Base-by-base conservation (phyloP, 2,888 invertebrate genomes). In the Agonopterix subpropinquella region DNA sequence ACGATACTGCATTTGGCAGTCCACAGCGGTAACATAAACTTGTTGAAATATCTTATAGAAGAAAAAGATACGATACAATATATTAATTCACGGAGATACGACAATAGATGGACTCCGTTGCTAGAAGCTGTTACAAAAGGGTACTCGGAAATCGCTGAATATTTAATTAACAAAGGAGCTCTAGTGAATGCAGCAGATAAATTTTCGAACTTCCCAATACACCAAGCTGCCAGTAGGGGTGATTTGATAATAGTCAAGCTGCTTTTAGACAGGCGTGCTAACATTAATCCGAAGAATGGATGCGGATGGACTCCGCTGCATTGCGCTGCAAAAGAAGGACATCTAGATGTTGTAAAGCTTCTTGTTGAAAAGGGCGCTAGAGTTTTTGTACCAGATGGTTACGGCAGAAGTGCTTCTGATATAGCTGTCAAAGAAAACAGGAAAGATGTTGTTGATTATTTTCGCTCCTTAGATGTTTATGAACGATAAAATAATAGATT, bases 1-100 rank as follows among this genome's bases (percentile, higher is more conserved):
- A 49, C 46, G 9, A 15, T 49, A 8, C 35, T 49, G 8, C 52
- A 52, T 28, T 4, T 44, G 18, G 48, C 51, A 10, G 51, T 45
- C n/a, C 46, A 49, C 13, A 48, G 51, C 11, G 47, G 51, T 4
- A 41, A 42, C 35, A 35, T 48, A 4, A 41, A 52, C 2, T 11
- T 52, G 8, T 13, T 52, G 2, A 41, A 52, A 18, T 52, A 52
- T 44, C 18, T 52, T 4, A 4, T 49, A 11, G 18, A 47, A 10
- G 43, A 51, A 36, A 37, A 46, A 35, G 46, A 11, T 2, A 37
- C 46, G 8, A 44, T 46, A 36, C 11, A 41, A 36, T 48, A 43
- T 41, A 41, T 51, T 8, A 51, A 48, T 44, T 37, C 35, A 5
- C 42, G 43, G n/a, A 45, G 51, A 43, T 39, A 1, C 2, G 46